Conservation (phyloP, 1,140 invertebrate species). For the Drosophila persimilis region DNA sequence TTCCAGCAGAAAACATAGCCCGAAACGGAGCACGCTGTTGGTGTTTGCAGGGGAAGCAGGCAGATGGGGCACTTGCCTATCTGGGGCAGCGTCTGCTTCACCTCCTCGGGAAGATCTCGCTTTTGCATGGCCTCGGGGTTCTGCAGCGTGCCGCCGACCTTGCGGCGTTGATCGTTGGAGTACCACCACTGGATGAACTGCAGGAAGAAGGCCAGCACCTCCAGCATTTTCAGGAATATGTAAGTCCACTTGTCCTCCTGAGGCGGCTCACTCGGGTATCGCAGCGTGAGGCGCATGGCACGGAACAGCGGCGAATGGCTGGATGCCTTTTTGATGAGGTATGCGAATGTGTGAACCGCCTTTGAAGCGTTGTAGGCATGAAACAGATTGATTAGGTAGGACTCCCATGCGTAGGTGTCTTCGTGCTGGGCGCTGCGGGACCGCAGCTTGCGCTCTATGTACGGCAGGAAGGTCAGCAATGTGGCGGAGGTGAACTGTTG, state of each 20-base stretch:
- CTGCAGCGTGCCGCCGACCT: constrained; percentile 62
- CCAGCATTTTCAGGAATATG: constrained; percentile 70
- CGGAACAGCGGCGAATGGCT: constrained; percentile 72
- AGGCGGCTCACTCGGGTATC: constrained; percentile 67
- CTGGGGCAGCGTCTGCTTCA: constrained; percentile 28
- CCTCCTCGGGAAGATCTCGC: constrained; percentile 19
- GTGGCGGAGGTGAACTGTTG: constrained; percentile 67
- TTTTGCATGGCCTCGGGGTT: constrained; percentile 55
- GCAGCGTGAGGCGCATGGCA: constrained; percentile 52
- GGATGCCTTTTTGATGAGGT: constrained; percentile 66
- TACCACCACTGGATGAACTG: constrained; percentile 83
- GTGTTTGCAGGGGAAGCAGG: constrained; percentile 59
- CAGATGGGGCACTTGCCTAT: constrained; percentile 72
- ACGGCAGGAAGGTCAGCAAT: constrained; percentile 65
- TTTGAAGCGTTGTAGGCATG: constrained; percentile 70
- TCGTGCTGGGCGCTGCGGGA: constrained; percentile 57
- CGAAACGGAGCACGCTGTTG: constrained; percentile 75
- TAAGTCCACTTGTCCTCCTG: constrained; percentile 72
- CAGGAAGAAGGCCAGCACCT: constrained; percentile 77
- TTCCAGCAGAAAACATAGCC: constrained; percentile 82
- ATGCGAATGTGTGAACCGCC: constrained; percentile 72
- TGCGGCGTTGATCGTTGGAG: constrained; percentile 72
- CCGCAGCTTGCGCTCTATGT: constrained; percentile 65
- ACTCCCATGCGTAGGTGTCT: constrained; percentile 53
- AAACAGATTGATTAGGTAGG: constrained; percentile 58